Evolutionary conservation across 2,797 vertebrate species (phyloP), one percentile per base, ranked within the genome.

Genomic region (Phataginus tricuspis): DNA sequence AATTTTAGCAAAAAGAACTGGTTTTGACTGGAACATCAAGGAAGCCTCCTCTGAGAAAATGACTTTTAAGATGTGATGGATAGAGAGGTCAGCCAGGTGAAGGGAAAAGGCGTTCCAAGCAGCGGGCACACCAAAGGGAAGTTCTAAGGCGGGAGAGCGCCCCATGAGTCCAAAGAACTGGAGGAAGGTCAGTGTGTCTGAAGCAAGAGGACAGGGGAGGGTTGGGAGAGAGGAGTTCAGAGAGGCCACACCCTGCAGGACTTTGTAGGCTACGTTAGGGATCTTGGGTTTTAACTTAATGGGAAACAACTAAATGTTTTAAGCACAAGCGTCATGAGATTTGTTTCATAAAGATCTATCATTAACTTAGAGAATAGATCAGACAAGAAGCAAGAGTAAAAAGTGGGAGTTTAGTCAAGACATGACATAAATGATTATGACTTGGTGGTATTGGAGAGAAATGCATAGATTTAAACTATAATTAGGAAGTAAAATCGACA

Each of bases 401-500:
- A 59, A 27, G 11, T 78, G 21, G 42, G 27, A 51, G 55, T 68
- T 34, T 42, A 39, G 4, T 34, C 27, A 87, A 55, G 27, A 87
- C 15, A 9, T 71, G 27, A 66, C 34, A 25, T 51, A 68, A 74
- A 74, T 51, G 39, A 45, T 39, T 31, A 64, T 0, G 0, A 2
- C 25, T 49, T n/a, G n/a, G 9, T 63, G 8, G 7, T 63, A 14
- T 59, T 13, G 0, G 69, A 92, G 16, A 84, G 1, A 91, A 78
- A 82, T 12, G 9, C 49, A 66, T 2, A 82, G 34, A 90, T 64
- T 51, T 57, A n/a, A 78, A 71, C 49, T 75, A 45, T 21, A 78
- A 89, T 93, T 87, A 71, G 51, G 61, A 85, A 77, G 42, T 83
- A 86, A 96, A 90, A 92, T 34, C 45, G 9, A 64, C 14, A 49